Conservation (phyloP, 2,888 invertebrate species). For the Drosophila hawaiiensis region DNA sequence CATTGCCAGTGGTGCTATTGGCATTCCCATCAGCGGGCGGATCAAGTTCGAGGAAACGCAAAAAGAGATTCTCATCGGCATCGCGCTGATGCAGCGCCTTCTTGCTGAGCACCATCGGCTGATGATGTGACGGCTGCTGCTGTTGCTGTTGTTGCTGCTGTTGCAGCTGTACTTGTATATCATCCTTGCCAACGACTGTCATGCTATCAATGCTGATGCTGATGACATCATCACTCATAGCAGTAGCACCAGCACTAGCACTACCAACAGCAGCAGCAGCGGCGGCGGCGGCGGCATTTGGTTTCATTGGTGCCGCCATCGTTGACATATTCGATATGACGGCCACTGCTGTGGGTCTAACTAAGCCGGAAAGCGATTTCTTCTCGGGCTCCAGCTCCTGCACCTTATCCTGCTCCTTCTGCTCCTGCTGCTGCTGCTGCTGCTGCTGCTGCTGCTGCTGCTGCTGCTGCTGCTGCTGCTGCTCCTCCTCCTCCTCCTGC, state of each 20-base stretch:
- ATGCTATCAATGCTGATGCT: constrained; percentile 84
- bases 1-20: constrained; percentile 58
- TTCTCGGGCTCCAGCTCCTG: constrained; percentile 12
- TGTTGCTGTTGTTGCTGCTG: constrained; percentile 43
- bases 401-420: constrained; percentile 19
- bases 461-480: constrained; percentile 5
- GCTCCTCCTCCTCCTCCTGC: constrained; percentile 24
- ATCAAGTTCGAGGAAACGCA: constrained; percentile 92
- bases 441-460: constrained; percentile 25
- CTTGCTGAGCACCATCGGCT: constrained; percentile 85
- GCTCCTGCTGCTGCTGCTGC: constrained; percentile 3
- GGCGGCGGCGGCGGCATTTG: constrained; percentile 26
- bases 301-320: constrained; percentile 80
- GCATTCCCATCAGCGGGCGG: constrained; percentile 87
- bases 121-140: constrained; percentile 25
- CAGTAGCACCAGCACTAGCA: background rate
- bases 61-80: constrained; percentile 91
- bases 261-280: constrained; percentile 15
- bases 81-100: constrained; percentile 88
- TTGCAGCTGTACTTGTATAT: constrained; percentile 18
- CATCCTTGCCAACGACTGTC: constrained; percentile 50
- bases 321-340: constrained; percentile 29
- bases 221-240: constrained; percentile 83
- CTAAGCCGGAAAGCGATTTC: background rate
- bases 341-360: constrained; percentile 20